These are phyloP conservation scores for Vanessa atalanta DNA, from an alignment of 1,140 invertebrate species.

Conservation along the genomic window DNA sequence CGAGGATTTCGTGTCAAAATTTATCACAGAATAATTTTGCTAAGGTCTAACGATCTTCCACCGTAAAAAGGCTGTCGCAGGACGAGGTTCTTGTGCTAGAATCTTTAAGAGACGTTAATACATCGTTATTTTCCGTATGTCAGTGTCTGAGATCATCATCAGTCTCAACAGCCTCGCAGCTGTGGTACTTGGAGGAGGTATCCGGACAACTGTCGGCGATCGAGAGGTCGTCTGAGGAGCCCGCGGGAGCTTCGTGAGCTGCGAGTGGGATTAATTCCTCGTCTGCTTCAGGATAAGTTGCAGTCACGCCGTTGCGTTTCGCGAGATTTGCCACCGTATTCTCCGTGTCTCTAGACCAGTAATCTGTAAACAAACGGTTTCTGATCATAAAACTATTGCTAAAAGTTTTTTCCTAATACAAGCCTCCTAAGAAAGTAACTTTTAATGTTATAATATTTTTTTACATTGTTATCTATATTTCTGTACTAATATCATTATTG, in stretches of 20 bases:
- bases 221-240: conserved; percentile 84
- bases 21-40: too few relatives aligned
- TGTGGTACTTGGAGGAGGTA: conserved; percentile 88
- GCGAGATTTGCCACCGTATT: conserved; percentile 23
- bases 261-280: conserved; percentile 71
- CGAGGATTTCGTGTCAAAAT: too few relatives aligned
- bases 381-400: neutral
- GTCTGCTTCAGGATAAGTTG: conserved; percentile 55
- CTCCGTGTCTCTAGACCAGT: conserved; percentile 55
- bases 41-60: neutral
- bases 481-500: too few relatives aligned
- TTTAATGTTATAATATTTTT: too few relatives aligned
- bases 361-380: conserved; percentile 41
- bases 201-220: conserved; percentile 86
- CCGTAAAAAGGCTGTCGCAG: neutral
- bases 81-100: neutral
- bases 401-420: too few relatives aligned
- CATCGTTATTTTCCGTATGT: neutral
- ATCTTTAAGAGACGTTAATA: neutral
- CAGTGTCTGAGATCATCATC: conserved; percentile 80
- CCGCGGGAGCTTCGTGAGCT: conserved; percentile 73
- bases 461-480: too few relatives aligned
- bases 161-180: conserved; percentile 85
- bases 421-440: too few relatives aligned
- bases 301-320: conserved; percentile 57